Base-by-base conservation (phyloP, 2,113 vertebrate genomes). In the Eupsittula cactorum region DNA sequence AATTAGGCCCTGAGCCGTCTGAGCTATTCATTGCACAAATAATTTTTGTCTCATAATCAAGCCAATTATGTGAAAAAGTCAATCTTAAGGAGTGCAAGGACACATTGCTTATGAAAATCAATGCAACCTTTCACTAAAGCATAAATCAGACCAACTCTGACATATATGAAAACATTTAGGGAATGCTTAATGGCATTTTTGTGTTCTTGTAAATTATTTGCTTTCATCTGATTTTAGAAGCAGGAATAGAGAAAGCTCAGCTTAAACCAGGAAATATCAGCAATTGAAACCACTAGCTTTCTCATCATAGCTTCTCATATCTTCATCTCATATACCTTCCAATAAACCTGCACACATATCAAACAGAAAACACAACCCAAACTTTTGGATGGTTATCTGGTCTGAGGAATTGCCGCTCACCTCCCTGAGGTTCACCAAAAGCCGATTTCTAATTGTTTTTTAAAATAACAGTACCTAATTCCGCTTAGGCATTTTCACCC, bases 141-240 rank as follows among this genome's bases (percentile, higher is more conserved):
- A 79, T 59, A 91, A 93, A 93, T 90, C 80, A 83, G 65, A 85
- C 70, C 77, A 57, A 2, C 41, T 86, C 79, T 35, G 39, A 83
- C 73, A 77, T 62, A 80, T 27, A 49, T 65, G 65, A 92, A 96
- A 97, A 91, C 94, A 96, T 94, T 83, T 88, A 42, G 64, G 52
- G 74, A 86, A 93, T 94, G 90, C 55, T 91, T 90, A 93, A 93
- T 59, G 75, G 68, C 93, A 93, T 96, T 90, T 95, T 85, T 94
- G 63, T 60, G 46, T 84, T 88, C 87, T 90, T 94, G 74, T 73
- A 94, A 90, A 83, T 93, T 41, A 84, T 63, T 89, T 91, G 86
- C 69, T 69, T 87, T 93, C 0, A 0, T 55, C 41, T 92, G 85
- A 92, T 90, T 93, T 95, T 86, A 88, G 78, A 91, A 91, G 55